phyloP scores from a whole-genome alignment of 2,113 vertebrate species.

The Melanerpes aurifrons region DNA sequence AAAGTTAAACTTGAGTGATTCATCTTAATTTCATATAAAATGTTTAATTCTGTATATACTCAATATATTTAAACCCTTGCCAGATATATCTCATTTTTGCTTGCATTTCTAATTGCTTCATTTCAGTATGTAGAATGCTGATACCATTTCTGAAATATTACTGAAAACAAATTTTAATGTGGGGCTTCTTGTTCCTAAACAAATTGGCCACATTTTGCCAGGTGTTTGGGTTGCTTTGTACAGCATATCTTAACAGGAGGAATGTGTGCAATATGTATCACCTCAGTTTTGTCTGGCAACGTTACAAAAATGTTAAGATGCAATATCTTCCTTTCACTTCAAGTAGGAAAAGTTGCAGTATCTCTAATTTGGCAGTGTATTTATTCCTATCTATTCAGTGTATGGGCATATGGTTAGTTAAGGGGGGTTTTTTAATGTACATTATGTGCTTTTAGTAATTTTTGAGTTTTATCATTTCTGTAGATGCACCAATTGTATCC shows the following conservation, averaged over 20 bases:
- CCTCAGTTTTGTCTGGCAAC: constrained; percentile 66
- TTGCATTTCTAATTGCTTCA: constrained; percentile 47
- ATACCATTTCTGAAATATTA: constrained; percentile 32
- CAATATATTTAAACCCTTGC: constrained; percentile 4
- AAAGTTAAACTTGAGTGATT: not conserved
- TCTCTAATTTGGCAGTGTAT: constrained; percentile 60
- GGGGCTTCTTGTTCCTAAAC: constrained; percentile 3
- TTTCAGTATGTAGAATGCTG: constrained; percentile 45
- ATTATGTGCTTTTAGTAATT: constrained; percentile 46
- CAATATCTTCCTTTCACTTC: constrained; percentile 70
- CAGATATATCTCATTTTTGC: constrained; percentile 35
- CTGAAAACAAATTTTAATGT: constrained; percentile 17
- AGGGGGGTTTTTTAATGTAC: constrained; percentile 2
- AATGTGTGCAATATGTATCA: constrained; percentile 76
- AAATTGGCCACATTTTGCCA: constrained; percentile 25
- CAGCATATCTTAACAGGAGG: constrained; percentile 69
- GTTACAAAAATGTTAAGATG: constrained; percentile 73
- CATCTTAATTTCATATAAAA: not conserved
- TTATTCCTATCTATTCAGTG: constrained; percentile 66
- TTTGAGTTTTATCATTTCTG: constrained; percentile 58
- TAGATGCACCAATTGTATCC: constrained; percentile 29
- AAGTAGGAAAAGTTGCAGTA: constrained; percentile 53
- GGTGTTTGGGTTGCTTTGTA: constrained; percentile 60
- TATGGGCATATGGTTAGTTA: constrained; percentile 41
- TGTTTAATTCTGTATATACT: not conserved